Conservation (phyloP, 1,140 invertebrate species). For the Watersipora subatra region DNA sequence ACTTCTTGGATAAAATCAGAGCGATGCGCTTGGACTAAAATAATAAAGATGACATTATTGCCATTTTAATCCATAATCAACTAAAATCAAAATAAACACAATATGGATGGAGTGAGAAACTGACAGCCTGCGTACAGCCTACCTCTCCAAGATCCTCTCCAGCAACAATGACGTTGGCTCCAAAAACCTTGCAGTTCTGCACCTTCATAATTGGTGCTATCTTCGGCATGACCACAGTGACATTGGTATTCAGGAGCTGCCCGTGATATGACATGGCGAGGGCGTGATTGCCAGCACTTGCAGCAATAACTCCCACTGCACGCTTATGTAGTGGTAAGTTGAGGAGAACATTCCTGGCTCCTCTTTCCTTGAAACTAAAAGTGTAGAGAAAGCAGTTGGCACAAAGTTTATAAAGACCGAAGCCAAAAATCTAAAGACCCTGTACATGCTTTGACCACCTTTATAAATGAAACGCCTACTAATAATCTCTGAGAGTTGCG, state of each 20-base stretch:
- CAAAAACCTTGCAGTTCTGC: constrained; percentile 64
- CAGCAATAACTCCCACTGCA: constrained; percentile 68
- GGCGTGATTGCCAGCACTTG: constrained; percentile 83
- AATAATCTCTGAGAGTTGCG: too few species aligned
- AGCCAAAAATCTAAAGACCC: too few species aligned
- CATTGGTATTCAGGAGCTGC: constrained; percentile 58
- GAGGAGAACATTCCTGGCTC: constrained; percentile 68
- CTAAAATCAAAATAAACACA: too few species aligned
- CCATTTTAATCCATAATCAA: too few species aligned
- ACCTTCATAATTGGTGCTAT: constrained; percentile 68
- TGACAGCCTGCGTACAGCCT: neutral
- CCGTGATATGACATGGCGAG: constrained; percentile 77
- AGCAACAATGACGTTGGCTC: constrained; percentile 67
- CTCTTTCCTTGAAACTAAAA: constrained; percentile 77
- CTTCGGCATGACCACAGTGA: constrained; percentile 85
- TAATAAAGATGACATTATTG: neutral
- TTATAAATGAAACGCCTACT: too few species aligned
- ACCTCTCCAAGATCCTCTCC: constrained; percentile 70
- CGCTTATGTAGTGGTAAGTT: constrained; percentile 57
- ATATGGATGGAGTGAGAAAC: too few species aligned
- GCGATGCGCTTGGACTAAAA: constrained; percentile 58
- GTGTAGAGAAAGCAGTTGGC: neutral
- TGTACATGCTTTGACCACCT: too few species aligned
- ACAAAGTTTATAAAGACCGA: too few species aligned
- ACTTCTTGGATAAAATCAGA: constrained; percentile 56